Conservation (phyloP, 2,797 vertebrate species). For the Enteromius treurensis region DNA sequence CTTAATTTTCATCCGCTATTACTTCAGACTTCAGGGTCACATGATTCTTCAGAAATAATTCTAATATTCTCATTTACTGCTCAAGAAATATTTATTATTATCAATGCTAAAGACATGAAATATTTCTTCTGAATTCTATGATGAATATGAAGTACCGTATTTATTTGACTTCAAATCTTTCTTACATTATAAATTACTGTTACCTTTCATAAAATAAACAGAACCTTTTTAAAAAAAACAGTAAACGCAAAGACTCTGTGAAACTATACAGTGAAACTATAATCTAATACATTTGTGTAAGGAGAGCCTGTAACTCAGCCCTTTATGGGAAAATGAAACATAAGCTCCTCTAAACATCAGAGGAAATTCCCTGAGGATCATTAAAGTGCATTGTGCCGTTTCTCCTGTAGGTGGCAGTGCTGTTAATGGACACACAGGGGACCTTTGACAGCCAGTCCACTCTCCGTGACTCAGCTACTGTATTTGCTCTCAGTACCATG, state of each 20-base stretch:
- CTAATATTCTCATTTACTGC: neutral
- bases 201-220: neutral
- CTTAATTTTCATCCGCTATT: neutral
- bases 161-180: neutral
- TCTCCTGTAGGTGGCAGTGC: constrained; percentile 85
- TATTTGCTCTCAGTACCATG: constrained; percentile 99
- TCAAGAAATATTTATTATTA: neutral
- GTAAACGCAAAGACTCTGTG: neutral
- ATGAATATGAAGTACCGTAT: neutral
- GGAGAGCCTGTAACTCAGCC: neutral
- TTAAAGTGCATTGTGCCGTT: constrained; percentile 28
- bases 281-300: neutral
- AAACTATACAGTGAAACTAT: neutral
- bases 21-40: neutral
- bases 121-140: neutral
- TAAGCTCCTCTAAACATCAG: neutral
- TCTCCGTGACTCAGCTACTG: constrained; percentile 94
- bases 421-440: constrained; percentile 98
- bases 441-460: constrained; percentile 99
- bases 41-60: neutral
- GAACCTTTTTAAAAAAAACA: neutral
- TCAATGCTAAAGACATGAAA: neutral
- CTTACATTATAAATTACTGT: neutral
- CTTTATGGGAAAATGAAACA: neutral
- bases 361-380: neutral